Evolutionary conservation across 1,140 invertebrate species (phyloP).

Genomic region (Megalonaias nervosa): DNA sequence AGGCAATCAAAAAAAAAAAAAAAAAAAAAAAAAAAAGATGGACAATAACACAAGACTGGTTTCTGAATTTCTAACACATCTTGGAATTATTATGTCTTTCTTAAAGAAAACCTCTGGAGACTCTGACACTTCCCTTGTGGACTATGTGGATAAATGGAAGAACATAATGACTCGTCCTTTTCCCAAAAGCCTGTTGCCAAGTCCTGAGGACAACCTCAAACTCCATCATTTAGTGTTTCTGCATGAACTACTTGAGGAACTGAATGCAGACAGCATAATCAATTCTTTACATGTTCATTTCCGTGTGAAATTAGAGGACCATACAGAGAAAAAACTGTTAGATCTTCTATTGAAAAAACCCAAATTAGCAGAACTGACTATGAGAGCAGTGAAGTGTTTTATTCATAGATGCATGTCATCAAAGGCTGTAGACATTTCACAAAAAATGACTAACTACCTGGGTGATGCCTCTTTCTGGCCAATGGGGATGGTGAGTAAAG

Average conservation of each 20-base stretch:
- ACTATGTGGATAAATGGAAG: conserved; percentile 16
- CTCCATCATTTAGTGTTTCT: conserved; percentile 12
- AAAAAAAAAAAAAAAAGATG: neutral
- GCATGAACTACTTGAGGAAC: conserved; percentile 21
- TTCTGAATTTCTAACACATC: conserved; percentile 6
- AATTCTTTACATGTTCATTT: conserved; percentile 1
- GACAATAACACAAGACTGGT: conserved; percentile 4
- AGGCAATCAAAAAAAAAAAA: neutral
- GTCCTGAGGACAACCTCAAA: conserved; percentile 7
- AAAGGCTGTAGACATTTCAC: neutral
- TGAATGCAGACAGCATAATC: conserved; percentile 4
- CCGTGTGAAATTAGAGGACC: neutral
- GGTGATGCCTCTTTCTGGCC: conserved; percentile 19
- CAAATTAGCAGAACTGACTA: neutral
- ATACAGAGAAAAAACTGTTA: neutral
- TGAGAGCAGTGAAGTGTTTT: conserved; percentile 16
- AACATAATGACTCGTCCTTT: neutral
- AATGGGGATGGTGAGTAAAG: neutral
- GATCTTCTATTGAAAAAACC: neutral
- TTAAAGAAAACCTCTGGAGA: conserved; percentile 16
- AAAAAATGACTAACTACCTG: neutral
- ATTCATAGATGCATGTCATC: conserved; percentile 9
- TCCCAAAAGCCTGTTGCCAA: conserved; percentile 22
- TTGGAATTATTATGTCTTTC: conserved; percentile 16
- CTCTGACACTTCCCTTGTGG: conserved; percentile 7